Evolutionary conservation across 2,113 vertebrate species (phyloP), one percentile per base, ranked within the genome.

Genomic region (Melanerpes aurifrons): DNA sequence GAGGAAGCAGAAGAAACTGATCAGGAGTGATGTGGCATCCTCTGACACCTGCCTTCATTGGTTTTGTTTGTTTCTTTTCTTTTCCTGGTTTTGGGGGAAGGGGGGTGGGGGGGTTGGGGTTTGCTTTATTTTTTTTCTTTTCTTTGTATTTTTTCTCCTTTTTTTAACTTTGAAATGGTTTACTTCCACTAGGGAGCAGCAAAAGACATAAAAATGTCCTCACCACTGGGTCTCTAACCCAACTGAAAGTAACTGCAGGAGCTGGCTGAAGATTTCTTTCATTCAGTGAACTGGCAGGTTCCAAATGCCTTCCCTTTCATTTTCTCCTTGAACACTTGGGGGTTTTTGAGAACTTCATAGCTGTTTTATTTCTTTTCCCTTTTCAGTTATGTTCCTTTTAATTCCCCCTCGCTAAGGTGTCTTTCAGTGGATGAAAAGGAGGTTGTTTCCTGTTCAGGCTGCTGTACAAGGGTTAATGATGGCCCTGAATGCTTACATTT

Each of bases 121-220:
- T n/a, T n/a, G 17, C 11, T 6, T 9, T 24, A 45, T 45, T 45
- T 45, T 15, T 15, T 45, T 15, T 45, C 15, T 45, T 45, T 45
- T 45, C 15, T 45, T 45, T 45, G 43, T 18, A 48, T 19, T 21
- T 50, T 19, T 12, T 1, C 17, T 45, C 43, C 43, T 25, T 37
- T 69, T 69, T 62, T 43, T 12, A 73, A n/a, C 54, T 73, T 84
- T 84, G 82, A 67, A 66, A 83, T 66, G 16, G 26, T 53, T 48
- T 54, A 14, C 66, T 29, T 90, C 95, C 97, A 96, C 95, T 92
- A 97, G 96, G 76, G 93, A 87, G 96, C 97, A 97, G 95, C 95
- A 97, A 87, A 97, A 45, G 92, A 95, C 83, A 94, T 25, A 26
- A 58, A 95, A 96, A 93, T 31, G 14, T 50, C 50, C 4, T 64